Evolutionary conservation across 2,113 vertebrate species (phyloP).

Genomic region (Rhombomys opimus): DNA sequence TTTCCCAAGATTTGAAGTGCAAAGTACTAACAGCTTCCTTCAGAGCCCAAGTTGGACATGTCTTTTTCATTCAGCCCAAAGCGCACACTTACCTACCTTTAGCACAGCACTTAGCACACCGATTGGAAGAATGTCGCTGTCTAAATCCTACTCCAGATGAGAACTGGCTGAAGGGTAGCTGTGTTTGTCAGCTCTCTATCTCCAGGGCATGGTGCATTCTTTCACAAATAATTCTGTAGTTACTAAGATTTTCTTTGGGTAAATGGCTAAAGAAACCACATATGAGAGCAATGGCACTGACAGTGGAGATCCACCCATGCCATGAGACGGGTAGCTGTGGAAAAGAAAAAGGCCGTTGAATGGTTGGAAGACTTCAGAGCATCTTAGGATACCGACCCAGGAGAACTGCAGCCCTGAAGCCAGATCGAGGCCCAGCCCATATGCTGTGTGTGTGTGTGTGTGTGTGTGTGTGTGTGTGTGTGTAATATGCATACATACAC

Average conservation of each 20-base stretch:
- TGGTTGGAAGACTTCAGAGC: neutral
- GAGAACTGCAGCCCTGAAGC: neutral
- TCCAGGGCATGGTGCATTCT: neutral
- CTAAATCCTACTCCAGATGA: neutral
- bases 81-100: neutral
- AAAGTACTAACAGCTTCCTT: neutral
- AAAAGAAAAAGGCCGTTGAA: neutral
- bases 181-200: neutral
- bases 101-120: neutral
- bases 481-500: too few relatives aligned
- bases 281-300: neutral
- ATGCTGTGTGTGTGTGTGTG: neutral
- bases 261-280: neutral
- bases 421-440: neutral
- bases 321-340: neutral
- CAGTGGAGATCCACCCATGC: neutral
- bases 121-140: neutral
- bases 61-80: neutral
- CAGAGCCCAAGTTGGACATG: neutral
- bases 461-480: neutral
- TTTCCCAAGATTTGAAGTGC: neutral
- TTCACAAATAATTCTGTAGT: neutral
- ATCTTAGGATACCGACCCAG: neutral
- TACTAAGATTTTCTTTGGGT: neutral
- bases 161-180: neutral